Conservation (phyloP, 2,888 invertebrate genomes). For the Phyllotreta striolata region DNA sequence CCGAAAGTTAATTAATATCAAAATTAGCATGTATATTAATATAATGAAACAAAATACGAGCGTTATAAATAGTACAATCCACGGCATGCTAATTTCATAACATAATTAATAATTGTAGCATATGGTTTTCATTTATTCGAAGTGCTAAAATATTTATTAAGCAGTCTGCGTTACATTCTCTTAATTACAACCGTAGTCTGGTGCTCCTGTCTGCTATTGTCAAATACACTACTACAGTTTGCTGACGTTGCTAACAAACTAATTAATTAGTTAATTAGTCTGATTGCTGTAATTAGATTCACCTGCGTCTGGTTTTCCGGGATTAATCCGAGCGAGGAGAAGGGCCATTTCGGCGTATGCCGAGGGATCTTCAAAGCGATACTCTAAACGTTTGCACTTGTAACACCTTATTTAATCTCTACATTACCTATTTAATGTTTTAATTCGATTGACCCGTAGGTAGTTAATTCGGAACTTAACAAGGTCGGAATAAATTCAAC, state of each 20-base stretch:
- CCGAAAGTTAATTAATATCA: conserved; percentile 42
- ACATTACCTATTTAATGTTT: background rate
- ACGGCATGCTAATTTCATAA: conserved; percentile 47
- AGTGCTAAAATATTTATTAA: conserved; percentile 48
- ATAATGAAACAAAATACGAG: conserved; percentile 41
- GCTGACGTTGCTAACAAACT: conserved; percentile 54
- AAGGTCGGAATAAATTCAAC: conserved; percentile 4
- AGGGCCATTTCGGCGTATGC: conserved; percentile 7
- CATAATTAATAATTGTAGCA: conserved; percentile 51
- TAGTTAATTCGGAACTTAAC: background rate
- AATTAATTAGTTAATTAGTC: conserved; percentile 60
- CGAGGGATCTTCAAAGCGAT: background rate
- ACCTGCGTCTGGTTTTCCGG: conserved; percentile 34
- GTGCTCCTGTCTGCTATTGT: conserved; percentile 41
- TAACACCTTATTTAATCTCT: no score
- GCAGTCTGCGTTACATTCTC: conserved; percentile 48
- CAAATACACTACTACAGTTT: conserved; percentile 40
- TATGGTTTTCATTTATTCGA: conserved; percentile 53
- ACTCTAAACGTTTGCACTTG: conserved; percentile 6
- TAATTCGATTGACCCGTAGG: background rate
- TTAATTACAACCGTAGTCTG: conserved; percentile 51
- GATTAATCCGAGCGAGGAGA: conserved; percentile 13
- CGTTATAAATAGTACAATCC: conserved; percentile 44
- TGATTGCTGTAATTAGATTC: conserved; percentile 58
- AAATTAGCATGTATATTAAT: conserved; percentile 43